A percentile compares a stretch with the other conserved stretches of the same genome.
These are phyloP conservation scores for Petroica traversi DNA, from an alignment of 2,113 vertebrate species.

Conservation along the genomic window DNA sequence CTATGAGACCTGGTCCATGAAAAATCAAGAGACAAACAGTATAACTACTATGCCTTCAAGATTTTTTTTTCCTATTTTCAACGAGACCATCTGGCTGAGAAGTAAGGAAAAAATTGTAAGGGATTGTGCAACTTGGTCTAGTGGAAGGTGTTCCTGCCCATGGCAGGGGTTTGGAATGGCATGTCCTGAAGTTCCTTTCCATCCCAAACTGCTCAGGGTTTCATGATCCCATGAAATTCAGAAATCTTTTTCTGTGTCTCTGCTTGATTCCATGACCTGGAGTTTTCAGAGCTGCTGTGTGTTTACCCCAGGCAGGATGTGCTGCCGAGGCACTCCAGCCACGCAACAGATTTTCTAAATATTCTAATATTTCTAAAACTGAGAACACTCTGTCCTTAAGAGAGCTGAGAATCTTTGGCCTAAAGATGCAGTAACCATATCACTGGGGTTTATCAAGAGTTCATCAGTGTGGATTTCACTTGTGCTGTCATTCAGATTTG, in stretches of 20 bases:
- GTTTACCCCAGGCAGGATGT: not conserved
- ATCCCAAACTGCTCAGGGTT: not conserved
- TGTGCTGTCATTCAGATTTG: not conserved
- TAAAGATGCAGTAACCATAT: not conserved
- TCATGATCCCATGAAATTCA: not conserved
- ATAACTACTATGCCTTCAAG: not conserved
- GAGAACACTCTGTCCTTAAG: not conserved
- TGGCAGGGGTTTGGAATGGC: not conserved
- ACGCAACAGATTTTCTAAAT: not conserved
- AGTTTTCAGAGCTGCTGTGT: not conserved
- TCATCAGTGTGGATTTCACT: not conserved
- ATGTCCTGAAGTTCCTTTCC: not conserved
- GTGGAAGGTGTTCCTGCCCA: not conserved
- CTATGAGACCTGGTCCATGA: not conserved
- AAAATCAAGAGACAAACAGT: not conserved
- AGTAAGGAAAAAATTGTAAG: not conserved
- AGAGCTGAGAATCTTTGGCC: not conserved
- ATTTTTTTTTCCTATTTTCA: not conserved
- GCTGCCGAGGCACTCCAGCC: not conserved
- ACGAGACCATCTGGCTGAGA: not conserved
- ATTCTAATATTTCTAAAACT: not conserved
- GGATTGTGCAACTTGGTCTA: not conserved
- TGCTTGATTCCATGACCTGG: not conserved
- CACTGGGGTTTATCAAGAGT: fast-evolving
- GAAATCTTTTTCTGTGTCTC: not conserved